Conservation (phyloP, 2,113 vertebrate species). For the Istiophorus platypterus region DNA sequence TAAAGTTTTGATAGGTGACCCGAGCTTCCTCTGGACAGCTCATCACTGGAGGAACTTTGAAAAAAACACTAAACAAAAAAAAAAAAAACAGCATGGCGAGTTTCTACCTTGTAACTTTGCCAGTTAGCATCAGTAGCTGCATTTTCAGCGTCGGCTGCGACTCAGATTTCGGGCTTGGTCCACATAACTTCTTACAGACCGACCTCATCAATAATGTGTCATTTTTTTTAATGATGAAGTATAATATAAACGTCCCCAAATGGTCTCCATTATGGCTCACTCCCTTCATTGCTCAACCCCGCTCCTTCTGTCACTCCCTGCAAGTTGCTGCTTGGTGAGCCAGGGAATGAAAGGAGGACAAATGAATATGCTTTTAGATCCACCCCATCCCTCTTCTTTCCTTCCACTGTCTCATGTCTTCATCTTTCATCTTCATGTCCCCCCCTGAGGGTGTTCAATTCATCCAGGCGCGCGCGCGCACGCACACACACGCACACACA, state of each 20-base stretch:
- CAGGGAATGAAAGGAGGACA: background rate
- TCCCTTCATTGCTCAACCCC: slow-evolving; percentile 19
- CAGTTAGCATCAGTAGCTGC: background rate
- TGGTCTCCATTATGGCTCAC: background rate
- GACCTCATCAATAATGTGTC: slow-evolving; percentile 28
- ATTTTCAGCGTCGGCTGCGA: background rate
- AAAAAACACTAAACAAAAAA: slow-evolving; percentile 5
- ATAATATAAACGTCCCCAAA: slow-evolving; percentile 4
- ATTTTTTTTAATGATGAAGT: slow-evolving; percentile 36
- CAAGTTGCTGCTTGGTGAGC: background rate
- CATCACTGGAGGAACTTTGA: background rate
- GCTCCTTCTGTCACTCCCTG: slow-evolving; percentile 2
- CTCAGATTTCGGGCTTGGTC: slow-evolving; percentile 3
- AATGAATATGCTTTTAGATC: slow-evolving; percentile 18
- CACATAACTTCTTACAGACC: slow-evolving; percentile 1
- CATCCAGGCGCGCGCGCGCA: background rate
- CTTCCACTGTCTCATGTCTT: slow-evolving; percentile 3
- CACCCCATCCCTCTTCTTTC: background rate
- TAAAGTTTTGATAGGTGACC: slow-evolving; percentile 4
- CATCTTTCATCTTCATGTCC: slow-evolving; percentile 24
- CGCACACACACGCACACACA: no score
- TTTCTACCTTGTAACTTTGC: background rate
- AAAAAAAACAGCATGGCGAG: background rate
- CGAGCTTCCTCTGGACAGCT: background rate
- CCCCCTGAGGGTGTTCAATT: slow-evolving; percentile 22